Base-by-base conservation (phyloP, 2,797 vertebrate genomes). In the Falco columbarius region DNA sequence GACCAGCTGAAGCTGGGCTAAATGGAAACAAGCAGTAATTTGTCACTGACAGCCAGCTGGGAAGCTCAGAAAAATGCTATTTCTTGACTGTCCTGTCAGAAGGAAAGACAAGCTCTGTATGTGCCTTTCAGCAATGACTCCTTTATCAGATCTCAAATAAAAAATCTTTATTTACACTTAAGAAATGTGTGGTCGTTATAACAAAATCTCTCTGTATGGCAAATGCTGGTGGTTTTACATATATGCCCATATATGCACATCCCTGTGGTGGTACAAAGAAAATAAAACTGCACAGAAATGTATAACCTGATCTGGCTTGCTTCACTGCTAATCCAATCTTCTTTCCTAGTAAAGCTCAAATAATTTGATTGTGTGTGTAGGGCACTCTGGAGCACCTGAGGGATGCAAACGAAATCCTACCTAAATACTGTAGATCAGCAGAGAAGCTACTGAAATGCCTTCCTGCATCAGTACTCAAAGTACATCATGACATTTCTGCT, bases 281-380 rank as follows among this genome's bases (percentile, higher is more conserved):
- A 92, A 94, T 79, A 75, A 89, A 90, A 85, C 59, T 52, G 73
- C 86, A 61, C 26, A 82, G 66, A 94, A 93, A 85, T 44, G 61
- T 42, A 46, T 71, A 76, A 85, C 52, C 55, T 85, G 63, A 67
- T 70, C 44, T 63, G 93, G 55, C 89, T 93, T 77, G 55, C 89
- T 91, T 77, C 86, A 81, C 68, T 49, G 49, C 92, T 94, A 66
- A 95, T 95, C 73, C 77, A 92, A 61, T 97, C 72, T 92, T 58
- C 90, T 75, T 47, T 88, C 55, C 70, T 83, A 47, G 80, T 79
- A 90, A 87, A 92, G 92, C 80, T 86, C 26, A 66, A 89, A 44
- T 87, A 76, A 96, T 95, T 73, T 79, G 88, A 91, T 96, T 76
- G 54, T 74, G 61, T 89, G 52, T 24, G 65, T 76, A 91, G 91